Evolutionary conservation across 2,113 vertebrate species (phyloP).

Genomic region (Oenanthe melanoleuca): DNA sequence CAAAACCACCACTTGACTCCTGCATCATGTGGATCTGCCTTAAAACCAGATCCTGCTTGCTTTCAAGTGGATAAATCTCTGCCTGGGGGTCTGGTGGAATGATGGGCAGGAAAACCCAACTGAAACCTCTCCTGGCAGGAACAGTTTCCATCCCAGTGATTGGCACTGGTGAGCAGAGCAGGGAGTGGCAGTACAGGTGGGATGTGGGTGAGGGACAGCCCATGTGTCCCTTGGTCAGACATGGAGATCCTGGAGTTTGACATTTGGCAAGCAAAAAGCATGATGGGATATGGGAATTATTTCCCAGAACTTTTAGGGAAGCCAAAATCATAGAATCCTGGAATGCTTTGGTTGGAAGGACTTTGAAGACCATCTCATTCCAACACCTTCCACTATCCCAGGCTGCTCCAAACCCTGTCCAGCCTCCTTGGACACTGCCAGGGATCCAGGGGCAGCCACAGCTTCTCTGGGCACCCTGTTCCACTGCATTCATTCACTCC

Average conservation of each 20-base stretch:
- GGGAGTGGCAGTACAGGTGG: neutral
- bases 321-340: neutral
- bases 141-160: accelerated
- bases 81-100: neutral
- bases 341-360: neutral
- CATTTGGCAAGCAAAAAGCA: neutral
- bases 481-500: neutral
- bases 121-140: neutral
- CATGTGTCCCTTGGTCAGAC: neutral
- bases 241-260: neutral
- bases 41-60: neutral
- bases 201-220: too few relatives aligned
- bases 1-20: neutral
- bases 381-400: neutral
- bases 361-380: neutral
- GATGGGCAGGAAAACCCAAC: neutral
- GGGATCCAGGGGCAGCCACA: neutral
- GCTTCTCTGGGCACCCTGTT: neutral
- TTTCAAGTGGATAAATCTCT: neutral
- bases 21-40: accelerated
- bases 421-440: neutral
- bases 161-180: neutral
- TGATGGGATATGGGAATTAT: neutral
- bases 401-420: neutral
- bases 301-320: neutral